A percentile compares a stretch with the other conserved stretches of the same genome.
These are phyloP conservation scores for Siniperca obscura DNA, from an alignment of 2,797 vertebrate genomes.

Conservation along the genomic window DNA sequence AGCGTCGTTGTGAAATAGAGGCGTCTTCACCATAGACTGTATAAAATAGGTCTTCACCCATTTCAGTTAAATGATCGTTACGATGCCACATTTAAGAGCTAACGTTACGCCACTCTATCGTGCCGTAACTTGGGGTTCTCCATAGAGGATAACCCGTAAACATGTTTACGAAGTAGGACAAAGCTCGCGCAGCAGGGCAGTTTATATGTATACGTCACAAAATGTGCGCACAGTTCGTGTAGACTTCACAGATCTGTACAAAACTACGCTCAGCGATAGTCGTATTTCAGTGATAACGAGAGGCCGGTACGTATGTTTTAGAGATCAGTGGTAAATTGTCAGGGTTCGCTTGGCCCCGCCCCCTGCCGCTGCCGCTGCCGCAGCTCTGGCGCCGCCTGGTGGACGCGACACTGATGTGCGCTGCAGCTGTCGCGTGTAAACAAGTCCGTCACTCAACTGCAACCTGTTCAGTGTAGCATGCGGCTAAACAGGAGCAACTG, in stretches of 20 bases:
- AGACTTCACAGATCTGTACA: not conserved
- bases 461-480: not conserved
- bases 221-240: not conserved
- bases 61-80: constrained; percentile 13
- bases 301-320: constrained; percentile 10
- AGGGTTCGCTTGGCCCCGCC: not conserved
- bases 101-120: not conserved
- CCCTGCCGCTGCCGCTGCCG: fast-evolving
- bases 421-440: constrained; percentile 34
- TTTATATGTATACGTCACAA: not conserved
- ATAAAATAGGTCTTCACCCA: constrained; percentile 36
- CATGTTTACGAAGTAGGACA: constrained; percentile 19
- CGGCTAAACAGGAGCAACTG: not conserved
- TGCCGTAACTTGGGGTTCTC: not conserved
- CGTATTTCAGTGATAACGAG: fast-evolving
- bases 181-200: not conserved
- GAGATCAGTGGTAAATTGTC: constrained; percentile 18
- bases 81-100: not conserved
- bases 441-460: not conserved
- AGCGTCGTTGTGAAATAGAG: constrained; percentile 11
- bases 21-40: constrained; percentile 5
- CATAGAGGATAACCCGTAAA: constrained; percentile 21
- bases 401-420: not conserved
- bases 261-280: fast-evolving
- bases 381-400: constrained; percentile 28